Evolutionary conservation across 2,113 vertebrate species (phyloP).

Genomic region (Mobula hypostoma): DNA sequence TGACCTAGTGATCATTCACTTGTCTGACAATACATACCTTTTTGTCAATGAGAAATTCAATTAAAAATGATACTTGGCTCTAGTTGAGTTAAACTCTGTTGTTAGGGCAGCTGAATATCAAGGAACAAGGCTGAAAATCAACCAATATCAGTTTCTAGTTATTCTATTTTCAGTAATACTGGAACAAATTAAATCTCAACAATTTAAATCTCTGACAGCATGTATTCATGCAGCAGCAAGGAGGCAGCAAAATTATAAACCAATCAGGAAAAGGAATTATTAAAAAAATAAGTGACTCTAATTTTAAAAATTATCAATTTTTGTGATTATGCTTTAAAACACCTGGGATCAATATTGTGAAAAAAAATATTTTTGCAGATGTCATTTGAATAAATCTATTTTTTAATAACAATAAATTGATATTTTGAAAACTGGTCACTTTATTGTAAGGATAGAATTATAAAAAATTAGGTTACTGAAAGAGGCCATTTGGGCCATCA

Average conservation of each 20-base stretch:
- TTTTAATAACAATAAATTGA: not conserved
- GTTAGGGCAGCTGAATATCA: not conserved
- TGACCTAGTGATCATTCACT: not conserved
- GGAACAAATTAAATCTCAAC: not conserved
- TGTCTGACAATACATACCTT: not conserved
- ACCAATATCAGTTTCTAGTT: not conserved
- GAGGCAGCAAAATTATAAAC: not conserved
- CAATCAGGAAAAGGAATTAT: not conserved
- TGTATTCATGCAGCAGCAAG: not conserved
- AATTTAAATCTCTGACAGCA: not conserved
- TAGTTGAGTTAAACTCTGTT: not conserved
- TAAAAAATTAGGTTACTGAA: too few species aligned
- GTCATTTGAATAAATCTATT: not conserved
- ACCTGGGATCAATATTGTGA: not conserved
- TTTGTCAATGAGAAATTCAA: not conserved
- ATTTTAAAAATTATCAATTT: not conserved
- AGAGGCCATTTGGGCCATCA: too few species aligned
- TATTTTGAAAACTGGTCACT: not conserved
- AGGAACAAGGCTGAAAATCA: not conserved
- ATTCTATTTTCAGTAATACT: not conserved
- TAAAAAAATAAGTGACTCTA: not conserved
- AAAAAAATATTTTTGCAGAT: not conserved
- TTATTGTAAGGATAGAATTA: not conserved
- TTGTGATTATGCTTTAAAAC: not conserved
- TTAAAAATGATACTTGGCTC: not conserved